Evolutionary conservation across 2,797 vertebrate species (phyloP).

Genomic region (Limosa lapponica): DNA sequence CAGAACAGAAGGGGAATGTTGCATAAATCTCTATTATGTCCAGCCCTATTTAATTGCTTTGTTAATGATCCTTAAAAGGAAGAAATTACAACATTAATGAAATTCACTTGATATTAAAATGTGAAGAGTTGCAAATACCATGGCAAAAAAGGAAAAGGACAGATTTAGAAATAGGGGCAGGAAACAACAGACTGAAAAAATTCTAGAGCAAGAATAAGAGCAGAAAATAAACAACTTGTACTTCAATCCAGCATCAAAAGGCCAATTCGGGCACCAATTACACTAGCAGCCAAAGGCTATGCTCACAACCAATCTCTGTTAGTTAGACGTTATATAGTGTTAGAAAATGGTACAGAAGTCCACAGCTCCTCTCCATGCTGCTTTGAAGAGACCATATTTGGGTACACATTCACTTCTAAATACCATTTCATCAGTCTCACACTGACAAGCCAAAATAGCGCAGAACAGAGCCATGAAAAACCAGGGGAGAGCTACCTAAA

Average conservation of each 20-base stretch:
- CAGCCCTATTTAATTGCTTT: not conserved
- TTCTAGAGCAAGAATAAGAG: not conserved
- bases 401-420: not conserved
- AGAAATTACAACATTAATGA: not conserved
- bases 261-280: not conserved
- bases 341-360: not conserved
- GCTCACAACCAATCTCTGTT: not conserved
- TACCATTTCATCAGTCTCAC: not conserved
- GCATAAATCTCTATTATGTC: conserved; percentile 7
- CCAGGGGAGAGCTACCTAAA: not conserved
- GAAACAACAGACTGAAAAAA: not conserved
- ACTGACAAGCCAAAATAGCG: not conserved
- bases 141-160: not conserved
- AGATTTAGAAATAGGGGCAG: not conserved
- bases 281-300: not conserved
- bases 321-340: not conserved
- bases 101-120: not conserved
- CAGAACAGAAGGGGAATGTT: conserved; percentile 3
- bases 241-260: not conserved
- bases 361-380: not conserved
- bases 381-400: not conserved
- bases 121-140: not conserved
- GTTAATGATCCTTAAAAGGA: conserved; percentile 27
- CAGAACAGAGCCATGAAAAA: not conserved
- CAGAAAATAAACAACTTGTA: not conserved